Conservation (phyloP, 2,797 vertebrate species). For the Enteromius unitaeniatus region DNA sequence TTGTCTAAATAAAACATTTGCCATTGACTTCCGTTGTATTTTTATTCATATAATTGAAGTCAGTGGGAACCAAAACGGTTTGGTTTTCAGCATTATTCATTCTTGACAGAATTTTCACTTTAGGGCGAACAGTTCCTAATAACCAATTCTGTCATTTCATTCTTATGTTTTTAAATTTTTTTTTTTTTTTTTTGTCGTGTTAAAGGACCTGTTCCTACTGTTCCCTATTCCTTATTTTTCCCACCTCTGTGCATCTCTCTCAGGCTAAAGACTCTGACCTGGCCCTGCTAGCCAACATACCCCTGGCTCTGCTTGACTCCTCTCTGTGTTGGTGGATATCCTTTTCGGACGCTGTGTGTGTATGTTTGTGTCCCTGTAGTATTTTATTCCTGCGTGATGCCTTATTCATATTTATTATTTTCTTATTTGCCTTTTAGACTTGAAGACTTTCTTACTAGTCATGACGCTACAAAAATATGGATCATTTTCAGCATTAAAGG, state of each 20-base stretch:
- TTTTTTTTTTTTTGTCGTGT: background rate
- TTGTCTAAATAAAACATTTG: background rate
- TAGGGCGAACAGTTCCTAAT: background rate
- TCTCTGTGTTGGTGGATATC: conserved; percentile 94
- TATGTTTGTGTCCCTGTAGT: conserved; percentile 42
- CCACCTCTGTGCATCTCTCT: conserved; percentile 42
- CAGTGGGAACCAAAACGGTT: background rate
- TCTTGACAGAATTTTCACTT: background rate
- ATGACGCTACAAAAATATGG: background rate
- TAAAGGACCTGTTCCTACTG: conserved; percentile 13
- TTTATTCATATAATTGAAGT: background rate
- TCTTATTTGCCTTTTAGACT: background rate
- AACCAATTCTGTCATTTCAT: background rate
- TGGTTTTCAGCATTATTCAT: background rate
- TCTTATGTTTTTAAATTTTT: too few species aligned
- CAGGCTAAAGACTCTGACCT: conserved; percentile 89
- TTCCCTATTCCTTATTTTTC: conserved; percentile 40
- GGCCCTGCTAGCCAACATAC: conserved; percentile 88
- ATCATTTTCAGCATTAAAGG: background rate
- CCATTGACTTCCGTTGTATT: background rate
- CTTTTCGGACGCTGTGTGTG: conserved; percentile 74
- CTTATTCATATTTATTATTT: background rate
- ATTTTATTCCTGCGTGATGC: conserved; percentile 41
- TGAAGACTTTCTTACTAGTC: background rate
- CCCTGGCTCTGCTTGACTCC: conserved; percentile 89